Base-by-base conservation (phyloP, 1,140 invertebrate species). In the Lithobius niger region DNA sequence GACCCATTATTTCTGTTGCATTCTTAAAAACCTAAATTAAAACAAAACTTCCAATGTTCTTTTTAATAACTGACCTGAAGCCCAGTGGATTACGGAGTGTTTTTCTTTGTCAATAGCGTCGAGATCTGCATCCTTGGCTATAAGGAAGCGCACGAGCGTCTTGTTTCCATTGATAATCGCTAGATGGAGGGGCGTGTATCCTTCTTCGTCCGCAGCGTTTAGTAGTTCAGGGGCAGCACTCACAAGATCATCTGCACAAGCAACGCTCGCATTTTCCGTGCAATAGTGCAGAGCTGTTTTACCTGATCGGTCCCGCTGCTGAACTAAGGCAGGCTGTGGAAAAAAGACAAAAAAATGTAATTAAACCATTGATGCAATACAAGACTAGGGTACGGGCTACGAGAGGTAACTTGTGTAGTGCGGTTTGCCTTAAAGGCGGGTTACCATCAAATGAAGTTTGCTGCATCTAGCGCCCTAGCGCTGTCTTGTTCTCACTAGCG, bases 1-100 rank as follows among this genome's bases (percentile, higher is more conserved):
- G n/a, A n/a, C n/a, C n/a, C n/a, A n/a, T n/a, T n/a, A n/a, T n/a
- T n/a, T n/a, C n/a, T n/a, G n/a, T n/a, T n/a, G n/a, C n/a, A n/a
- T n/a, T n/a, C n/a, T n/a, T n/a, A n/a, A n/a, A n/a, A n/a, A n/a
- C n/a, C n/a, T n/a, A n/a, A n/a, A n/a, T n/a, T n/a, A n/a, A n/a
- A n/a, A n/a, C n/a, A n/a, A n/a, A n/a, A n/a, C n/a, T n/a, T n/a
- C n/a, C n/a, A n/a, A n/a, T n/a, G n/a, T n/a, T n/a, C n/a, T n/a
- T n/a, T n/a, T n/a, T n/a, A n/a, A n/a, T n/a, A 36, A 36, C 31
- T 76, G 70, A 93, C 93, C 92, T 60, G 90, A 93, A 2, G 95
- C 94, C 95, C 95, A 99, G 71, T 99, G 95, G 16, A 96, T 82
- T n/a, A 89, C 84, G 1, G 92, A 93, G 67, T 99, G 95, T 50